Evolutionary conservation across 1,140 invertebrate genomes (phyloP).

Genomic region (Drosophila simulans): DNA sequence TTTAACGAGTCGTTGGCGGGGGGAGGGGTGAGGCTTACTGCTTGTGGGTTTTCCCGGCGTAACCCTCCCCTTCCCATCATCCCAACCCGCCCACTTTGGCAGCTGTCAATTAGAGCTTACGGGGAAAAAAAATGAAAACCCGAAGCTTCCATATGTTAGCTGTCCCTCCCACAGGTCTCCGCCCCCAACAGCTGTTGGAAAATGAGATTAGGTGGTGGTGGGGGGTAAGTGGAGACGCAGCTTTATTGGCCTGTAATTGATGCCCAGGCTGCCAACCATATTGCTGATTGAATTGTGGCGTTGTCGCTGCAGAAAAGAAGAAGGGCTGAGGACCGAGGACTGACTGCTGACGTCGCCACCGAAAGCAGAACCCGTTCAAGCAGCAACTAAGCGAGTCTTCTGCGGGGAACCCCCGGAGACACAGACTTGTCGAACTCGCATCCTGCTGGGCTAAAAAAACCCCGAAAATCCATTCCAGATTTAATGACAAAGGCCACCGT

Average conservation of each 20-base stretch:
- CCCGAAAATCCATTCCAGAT: neutral
- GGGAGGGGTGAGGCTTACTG: slow-evolving; percentile 7
- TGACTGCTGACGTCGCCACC: slow-evolving; percentile 28
- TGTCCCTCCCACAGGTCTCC: slow-evolving; percentile 17
- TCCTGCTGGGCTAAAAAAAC: slow-evolving; percentile 2
- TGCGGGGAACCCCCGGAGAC: slow-evolving; percentile 6
- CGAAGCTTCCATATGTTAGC: slow-evolving; percentile 47
- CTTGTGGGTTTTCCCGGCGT: slow-evolving; percentile 50
- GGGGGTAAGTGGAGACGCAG: slow-evolving; percentile 1
- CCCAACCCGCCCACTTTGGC: slow-evolving; percentile 4
- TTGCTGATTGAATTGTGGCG: slow-evolving; percentile 49
- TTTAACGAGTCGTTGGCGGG: slow-evolving; percentile 34
- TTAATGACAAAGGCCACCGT: neutral
- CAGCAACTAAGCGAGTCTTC: slow-evolving; percentile 22
- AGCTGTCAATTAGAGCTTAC: slow-evolving; percentile 72
- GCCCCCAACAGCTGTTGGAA: slow-evolving; percentile 47
- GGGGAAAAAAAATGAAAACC: slow-evolving; percentile 20
- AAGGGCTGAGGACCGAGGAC: neutral
- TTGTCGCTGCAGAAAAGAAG: slow-evolving; percentile 9
- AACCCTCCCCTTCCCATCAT: neutral
- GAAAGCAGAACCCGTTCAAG: slow-evolving; percentile 15
- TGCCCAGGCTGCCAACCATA: slow-evolving; percentile 37
- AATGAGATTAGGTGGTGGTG: slow-evolving; percentile 42
- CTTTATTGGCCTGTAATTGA: slow-evolving; percentile 61
- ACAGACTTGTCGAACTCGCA: slow-evolving; percentile 15